Evolutionary conservation across 2,888 invertebrate species (phyloP).

Genomic region (Taphrorychus bicolor): DNA sequence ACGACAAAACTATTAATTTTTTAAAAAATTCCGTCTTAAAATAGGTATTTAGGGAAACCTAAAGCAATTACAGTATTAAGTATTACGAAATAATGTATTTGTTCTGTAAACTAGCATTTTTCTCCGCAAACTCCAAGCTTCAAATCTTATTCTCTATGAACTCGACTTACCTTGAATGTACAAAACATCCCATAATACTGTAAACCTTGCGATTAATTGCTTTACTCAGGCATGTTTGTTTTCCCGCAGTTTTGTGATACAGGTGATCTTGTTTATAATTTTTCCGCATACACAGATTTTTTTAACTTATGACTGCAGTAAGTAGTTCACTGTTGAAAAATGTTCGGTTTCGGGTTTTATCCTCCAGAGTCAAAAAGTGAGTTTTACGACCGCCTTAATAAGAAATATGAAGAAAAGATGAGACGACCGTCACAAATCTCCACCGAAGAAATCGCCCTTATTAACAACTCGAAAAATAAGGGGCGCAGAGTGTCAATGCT

Average conservation of each 20-base stretch:
- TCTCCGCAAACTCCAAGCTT: neutral
- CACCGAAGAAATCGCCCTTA: conserved; percentile 8
- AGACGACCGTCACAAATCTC: neutral
- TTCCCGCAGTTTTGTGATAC: neutral
- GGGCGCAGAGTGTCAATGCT: conserved; percentile 38
- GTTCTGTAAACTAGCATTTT: too few relatives aligned
- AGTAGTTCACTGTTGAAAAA: conserved; percentile 7
- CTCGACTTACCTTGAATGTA: neutral
- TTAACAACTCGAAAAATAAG: conserved; percentile 22
- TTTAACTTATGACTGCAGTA: neutral
- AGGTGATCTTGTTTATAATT: neutral
- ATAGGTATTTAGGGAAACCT: too few relatives aligned
- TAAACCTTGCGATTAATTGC: neutral
- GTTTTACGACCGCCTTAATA: conserved; percentile 31
- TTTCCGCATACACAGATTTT: neutral
- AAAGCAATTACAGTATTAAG: too few relatives aligned
- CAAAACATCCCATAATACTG: neutral
- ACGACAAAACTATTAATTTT: too few relatives aligned
- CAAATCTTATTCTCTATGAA: neutral
- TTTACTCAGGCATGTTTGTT: neutral
- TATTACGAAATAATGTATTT: too few relatives aligned
- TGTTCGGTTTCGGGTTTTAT: conserved; percentile 34
- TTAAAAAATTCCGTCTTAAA: too few relatives aligned
- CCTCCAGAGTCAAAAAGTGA: conserved; percentile 21
- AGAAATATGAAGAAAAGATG: conserved; percentile 22